These are phyloP conservation scores for Limosa lapponica DNA, from an alignment of 2,797 vertebrate species.

Conservation along the genomic window DNA sequence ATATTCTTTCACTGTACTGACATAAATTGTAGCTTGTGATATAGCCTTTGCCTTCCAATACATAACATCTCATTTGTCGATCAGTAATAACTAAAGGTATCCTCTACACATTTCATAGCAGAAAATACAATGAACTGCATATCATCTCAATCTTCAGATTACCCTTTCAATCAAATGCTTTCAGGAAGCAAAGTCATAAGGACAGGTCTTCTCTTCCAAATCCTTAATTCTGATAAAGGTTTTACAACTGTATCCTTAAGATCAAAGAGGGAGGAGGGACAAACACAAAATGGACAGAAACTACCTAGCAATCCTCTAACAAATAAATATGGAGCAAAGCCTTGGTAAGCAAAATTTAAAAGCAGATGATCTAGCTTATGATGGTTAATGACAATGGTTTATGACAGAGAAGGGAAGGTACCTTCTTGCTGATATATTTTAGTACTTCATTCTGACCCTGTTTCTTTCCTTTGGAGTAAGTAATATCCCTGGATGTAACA, in stretches of 20 bases:
- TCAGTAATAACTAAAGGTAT: slow-evolving; percentile 6
- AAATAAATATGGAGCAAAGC: background rate
- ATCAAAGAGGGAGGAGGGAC: background rate
- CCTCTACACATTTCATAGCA: background rate
- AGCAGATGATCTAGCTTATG: background rate
- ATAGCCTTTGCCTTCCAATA: background rate
- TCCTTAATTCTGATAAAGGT: background rate
- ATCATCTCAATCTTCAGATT: background rate
- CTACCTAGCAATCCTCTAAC: background rate
- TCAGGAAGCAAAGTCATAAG: background rate
- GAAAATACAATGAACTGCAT: background rate
- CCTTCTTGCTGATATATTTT: background rate
- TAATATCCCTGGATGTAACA: background rate
- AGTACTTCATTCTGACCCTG: background rate
- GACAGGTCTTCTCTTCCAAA: background rate
- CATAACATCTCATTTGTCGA: slow-evolving; percentile 35
- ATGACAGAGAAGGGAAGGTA: background rate
- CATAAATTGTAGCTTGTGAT: background rate
- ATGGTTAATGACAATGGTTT: background rate
- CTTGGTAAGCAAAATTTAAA: background rate
- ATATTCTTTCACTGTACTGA: slow-evolving; percentile 31
- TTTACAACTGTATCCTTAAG: background rate
- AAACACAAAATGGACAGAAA: background rate
- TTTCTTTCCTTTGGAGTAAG: background rate
- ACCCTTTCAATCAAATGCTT: background rate